Base-by-base conservation (phyloP, 2,888 invertebrate genomes). In the Muscina levida region DNA sequence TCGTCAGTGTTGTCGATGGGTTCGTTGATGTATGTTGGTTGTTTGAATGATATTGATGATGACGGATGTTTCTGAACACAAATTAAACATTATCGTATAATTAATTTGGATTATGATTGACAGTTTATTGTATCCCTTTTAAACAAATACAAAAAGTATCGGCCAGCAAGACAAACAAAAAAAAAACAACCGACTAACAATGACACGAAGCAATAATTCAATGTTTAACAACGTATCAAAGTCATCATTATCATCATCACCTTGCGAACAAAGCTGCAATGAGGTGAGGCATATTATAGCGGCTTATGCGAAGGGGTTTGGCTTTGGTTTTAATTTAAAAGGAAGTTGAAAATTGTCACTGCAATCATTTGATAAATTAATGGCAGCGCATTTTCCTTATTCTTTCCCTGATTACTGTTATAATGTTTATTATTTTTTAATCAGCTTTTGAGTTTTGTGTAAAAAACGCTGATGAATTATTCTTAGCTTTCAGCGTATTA, bases 91-190 rank as follows among this genome's bases (percentile, higher is more conserved):
- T 77, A 81, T 77, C 62, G 73, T 74, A 77, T 81, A 81, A 81
- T 81, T 81, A 81, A 81, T 77, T 77, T 81, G 81, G 77, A 81
- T 81, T 77, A 81, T 81, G 81, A 81, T 77, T 81, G 81, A 77
- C 81, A 81, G 74, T 77, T 67, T 77, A 59, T 81, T 81, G 67
- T 71, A 81, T 77, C 73, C 77, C 81, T 77, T 77, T 31, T 72
- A 46, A 68, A 70, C 66, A 71, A 73, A 56, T 44, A 71, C 51
- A 67, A 67, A 44, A 46, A 53, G 46, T 31, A 68, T 48, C n/a
- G 42, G 17, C 44, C 17, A 42, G 37, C 13, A n/a, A 67, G 53
- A 81, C 70, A 66, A 73, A 71, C 44, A 73, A 77, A 65, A 56
- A 76, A 56, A n/a, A n/a, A 59, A 31, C 15, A 13, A 31, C 37